These are phyloP conservation scores for Rhogogaster chlorosoma DNA, from an alignment of 2,888 invertebrate species.

Conservation along the genomic window DNA sequence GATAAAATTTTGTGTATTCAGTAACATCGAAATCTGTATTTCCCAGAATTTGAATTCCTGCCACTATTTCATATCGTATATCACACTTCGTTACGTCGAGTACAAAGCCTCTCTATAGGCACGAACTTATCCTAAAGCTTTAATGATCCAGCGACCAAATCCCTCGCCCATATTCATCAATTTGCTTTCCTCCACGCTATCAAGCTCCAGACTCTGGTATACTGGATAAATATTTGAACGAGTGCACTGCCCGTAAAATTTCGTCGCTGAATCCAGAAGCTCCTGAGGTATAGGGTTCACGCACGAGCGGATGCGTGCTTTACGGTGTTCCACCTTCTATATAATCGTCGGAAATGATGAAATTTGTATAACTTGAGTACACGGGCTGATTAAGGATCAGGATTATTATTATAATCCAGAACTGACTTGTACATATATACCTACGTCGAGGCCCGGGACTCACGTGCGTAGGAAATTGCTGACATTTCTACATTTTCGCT, in stretches of 20 bases:
- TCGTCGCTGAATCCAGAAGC: background rate
- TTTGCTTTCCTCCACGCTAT: constrained; percentile 4
- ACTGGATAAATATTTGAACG: constrained; percentile 25
- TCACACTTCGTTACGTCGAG: background rate
- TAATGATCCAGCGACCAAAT: constrained; percentile 28
- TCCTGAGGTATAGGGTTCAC: background rate
- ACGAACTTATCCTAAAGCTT: constrained; percentile 29
- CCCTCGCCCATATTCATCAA: constrained; percentile 26
- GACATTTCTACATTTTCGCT: background rate
- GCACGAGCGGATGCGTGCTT: background rate
- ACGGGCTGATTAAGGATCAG: constrained; percentile 12
- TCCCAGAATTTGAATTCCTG: background rate
- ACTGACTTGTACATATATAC: background rate
- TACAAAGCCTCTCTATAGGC: background rate
- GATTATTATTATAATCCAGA: constrained; percentile 28
- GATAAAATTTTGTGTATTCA: background rate
- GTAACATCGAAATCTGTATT: background rate
- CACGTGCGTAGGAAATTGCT: constrained; percentile 11
- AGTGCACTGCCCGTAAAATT: constrained; percentile 25
- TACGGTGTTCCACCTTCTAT: background rate
- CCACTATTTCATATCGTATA: background rate
- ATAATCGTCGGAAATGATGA: constrained; percentile 33
- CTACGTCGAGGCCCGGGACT: background rate
- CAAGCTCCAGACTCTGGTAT: background rate
- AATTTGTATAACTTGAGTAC: constrained; percentile 31